Conservation (phyloP, 1,140 invertebrate genomes). For the Carcinoscorpius rotundicauda region DNA sequence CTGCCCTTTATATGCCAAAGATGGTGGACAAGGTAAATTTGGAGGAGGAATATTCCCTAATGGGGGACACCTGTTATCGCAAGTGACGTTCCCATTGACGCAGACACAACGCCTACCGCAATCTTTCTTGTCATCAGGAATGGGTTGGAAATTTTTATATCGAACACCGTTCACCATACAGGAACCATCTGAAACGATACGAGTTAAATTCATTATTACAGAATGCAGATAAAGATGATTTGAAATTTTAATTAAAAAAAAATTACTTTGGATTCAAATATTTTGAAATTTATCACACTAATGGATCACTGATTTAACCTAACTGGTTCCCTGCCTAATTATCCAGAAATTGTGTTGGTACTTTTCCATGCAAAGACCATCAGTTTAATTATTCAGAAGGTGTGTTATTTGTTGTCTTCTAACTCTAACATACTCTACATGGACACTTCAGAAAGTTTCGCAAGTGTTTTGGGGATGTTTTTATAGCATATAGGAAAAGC, state of each 20-base stretch:
- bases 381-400: no score
- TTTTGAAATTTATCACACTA: not conserved
- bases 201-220: no score
- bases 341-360: no score
- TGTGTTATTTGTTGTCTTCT: no score
- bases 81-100: slow-evolving; percentile 70
- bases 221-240: not conserved
- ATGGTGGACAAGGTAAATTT: slow-evolving; percentile 51
- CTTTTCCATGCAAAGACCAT: no score
- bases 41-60: slow-evolving; percentile 56
- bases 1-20: slow-evolving; percentile 33
- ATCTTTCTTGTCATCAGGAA: slow-evolving; percentile 47
- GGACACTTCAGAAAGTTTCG: no score
- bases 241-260: not conserved
- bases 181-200: slow-evolving; percentile 18
- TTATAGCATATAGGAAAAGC: no score
- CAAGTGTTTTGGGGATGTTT: no score
- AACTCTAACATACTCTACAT: no score
- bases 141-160: slow-evolving; percentile 47
- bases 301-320: no score
- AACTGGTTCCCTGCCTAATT: no score
- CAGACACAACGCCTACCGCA: slow-evolving; percentile 77
- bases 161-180: slow-evolving; percentile 35
- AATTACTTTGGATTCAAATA: slow-evolving; percentile 4
- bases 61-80: slow-evolving; percentile 59